Evolutionary conservation across 2,113 vertebrate genomes (phyloP).

Genomic region (Etheostoma spectabile): DNA sequence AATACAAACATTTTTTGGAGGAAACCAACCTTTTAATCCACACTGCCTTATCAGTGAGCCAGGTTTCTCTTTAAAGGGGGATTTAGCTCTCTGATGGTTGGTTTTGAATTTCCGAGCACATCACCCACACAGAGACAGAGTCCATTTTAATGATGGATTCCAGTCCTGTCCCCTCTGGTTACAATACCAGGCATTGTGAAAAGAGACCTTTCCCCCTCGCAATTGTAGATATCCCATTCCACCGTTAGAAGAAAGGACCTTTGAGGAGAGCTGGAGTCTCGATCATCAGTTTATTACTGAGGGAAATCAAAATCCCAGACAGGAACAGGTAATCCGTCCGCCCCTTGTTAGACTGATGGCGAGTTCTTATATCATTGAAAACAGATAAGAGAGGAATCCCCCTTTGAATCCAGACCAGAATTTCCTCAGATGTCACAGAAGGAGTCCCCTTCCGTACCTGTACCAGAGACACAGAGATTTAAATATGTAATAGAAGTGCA

Average conservation of each 20-base stretch:
- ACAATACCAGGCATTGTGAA: constrained; percentile 79
- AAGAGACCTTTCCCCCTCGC: constrained; percentile 39
- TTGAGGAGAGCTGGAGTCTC: constrained; percentile 51
- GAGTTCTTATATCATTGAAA: constrained; percentile 46
- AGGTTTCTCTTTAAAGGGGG: constrained; percentile 50
- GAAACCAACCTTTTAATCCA: constrained; percentile 56
- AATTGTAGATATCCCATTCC: constrained; percentile 76
- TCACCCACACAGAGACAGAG: constrained; percentile 61
- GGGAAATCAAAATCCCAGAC: constrained; percentile 65
- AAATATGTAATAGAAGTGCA: background rate
- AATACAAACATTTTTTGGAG: constrained; percentile 37
- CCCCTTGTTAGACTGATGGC: constrained; percentile 44
- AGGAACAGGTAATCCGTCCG: constrained; percentile 60
- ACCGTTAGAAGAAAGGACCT: constrained; percentile 58
- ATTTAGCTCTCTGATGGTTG: constrained; percentile 66
- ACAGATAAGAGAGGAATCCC: constrained; percentile 59
- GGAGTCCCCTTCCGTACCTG: constrained; percentile 8
- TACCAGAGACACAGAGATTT: constrained; percentile 9
- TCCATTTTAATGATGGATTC: constrained; percentile 67
- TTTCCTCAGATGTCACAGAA: constrained; percentile 33
- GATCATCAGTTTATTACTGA: constrained; percentile 66
- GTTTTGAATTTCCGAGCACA: constrained; percentile 76
- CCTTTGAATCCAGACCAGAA: constrained; percentile 38
- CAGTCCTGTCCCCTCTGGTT: constrained; percentile 45
- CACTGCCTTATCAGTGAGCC: constrained; percentile 77